These are phyloP conservation scores for Limulus polyphemus DNA, from an alignment of 2,888 invertebrate species.

Conservation along the genomic window DNA sequence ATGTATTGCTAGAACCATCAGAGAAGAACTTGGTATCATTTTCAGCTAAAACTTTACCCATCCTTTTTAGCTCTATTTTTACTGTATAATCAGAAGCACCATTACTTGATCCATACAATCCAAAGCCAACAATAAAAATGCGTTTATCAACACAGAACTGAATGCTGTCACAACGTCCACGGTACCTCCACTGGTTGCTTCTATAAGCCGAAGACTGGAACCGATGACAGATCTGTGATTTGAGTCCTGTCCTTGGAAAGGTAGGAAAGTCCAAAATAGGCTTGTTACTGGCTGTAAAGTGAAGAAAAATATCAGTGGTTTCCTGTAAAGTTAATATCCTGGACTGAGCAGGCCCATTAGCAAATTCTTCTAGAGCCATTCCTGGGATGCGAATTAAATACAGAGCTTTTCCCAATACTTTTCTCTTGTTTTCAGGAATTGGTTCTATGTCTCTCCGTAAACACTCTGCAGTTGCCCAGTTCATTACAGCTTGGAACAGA, in stretches of 20 bases:
- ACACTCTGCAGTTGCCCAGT: conserved; percentile 90
- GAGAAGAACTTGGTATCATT: conserved; percentile 89
- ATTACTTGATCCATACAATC: conserved; percentile 88
- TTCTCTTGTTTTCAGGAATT: conserved; percentile 54
- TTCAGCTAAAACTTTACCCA: conserved; percentile 74
- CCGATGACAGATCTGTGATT: conserved; percentile 86
- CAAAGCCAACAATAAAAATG: conserved; percentile 91
- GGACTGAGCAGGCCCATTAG: conserved; percentile 85
- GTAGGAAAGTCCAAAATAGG: conserved; percentile 68
- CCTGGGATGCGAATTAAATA: conserved; percentile 83
- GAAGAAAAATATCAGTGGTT: conserved; percentile 85
- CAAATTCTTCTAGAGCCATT: conserved; percentile 86
- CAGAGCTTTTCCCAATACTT: conserved; percentile 49
- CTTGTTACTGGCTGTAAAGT: conserved; percentile 70
- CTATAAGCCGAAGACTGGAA: conserved; percentile 94
- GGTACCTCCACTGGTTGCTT: conserved; percentile 93
- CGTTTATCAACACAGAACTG: conserved; percentile 91
- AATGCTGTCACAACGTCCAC: conserved; percentile 90
- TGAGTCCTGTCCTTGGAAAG: conserved; percentile 70
- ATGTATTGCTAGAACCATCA: conserved; percentile 90
- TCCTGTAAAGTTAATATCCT: conserved; percentile 83
- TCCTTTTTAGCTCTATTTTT: conserved; percentile 80
- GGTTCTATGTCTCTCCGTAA: conserved; percentile 65
- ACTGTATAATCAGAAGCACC: conserved; percentile 91
- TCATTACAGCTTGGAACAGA: conserved; percentile 66